These are phyloP conservation scores for Pollenia griseotomentosa DNA, from an alignment of 2,888 invertebrate species.

Conservation along the genomic window DNA sequence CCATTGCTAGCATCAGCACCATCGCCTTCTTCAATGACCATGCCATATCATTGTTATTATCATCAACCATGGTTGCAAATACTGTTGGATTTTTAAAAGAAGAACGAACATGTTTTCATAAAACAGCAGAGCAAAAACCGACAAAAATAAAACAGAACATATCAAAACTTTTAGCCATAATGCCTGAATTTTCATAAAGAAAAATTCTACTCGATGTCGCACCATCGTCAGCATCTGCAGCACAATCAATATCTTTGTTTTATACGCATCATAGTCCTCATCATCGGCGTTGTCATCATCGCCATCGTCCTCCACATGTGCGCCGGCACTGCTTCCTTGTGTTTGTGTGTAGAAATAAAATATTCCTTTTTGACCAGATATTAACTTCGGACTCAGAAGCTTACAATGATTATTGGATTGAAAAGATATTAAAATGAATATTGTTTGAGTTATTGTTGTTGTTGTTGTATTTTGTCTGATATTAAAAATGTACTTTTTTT, in stretches of 20 bases:
- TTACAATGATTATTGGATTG: constrained; percentile 78
- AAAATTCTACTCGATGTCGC: constrained; percentile 60
- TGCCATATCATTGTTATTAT: constrained; percentile 68
- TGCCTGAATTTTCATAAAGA: constrained; percentile 63
- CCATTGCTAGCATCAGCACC: constrained; percentile 54
- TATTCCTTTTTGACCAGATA: constrained; percentile 68
- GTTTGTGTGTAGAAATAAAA: constrained; percentile 54
- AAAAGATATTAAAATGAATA: constrained; percentile 83
- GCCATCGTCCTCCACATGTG: constrained; percentile 26
- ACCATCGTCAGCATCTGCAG: constrained; percentile 57
- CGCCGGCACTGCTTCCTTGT: constrained; percentile 4
- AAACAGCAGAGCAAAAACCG: constrained; percentile 22
- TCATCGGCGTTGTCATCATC: constrained; percentile 31
- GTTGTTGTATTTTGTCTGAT: neutral
- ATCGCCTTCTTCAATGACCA: constrained; percentile 64
- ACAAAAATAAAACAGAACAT: constrained; percentile 60
- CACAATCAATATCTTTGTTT: constrained; percentile 69
- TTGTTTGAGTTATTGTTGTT: constrained; percentile 69
- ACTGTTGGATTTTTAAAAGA: constrained; percentile 63
- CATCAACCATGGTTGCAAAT: constrained; percentile 66
- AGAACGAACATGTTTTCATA: constrained; percentile 62
- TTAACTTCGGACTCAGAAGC: constrained; percentile 75
- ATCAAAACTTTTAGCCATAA: constrained; percentile 58
- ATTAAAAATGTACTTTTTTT: neutral
- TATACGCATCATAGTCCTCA: constrained; percentile 62